Base-by-base conservation (phyloP, 2,113 vertebrate species). In the Cinclus cinclus region DNA sequence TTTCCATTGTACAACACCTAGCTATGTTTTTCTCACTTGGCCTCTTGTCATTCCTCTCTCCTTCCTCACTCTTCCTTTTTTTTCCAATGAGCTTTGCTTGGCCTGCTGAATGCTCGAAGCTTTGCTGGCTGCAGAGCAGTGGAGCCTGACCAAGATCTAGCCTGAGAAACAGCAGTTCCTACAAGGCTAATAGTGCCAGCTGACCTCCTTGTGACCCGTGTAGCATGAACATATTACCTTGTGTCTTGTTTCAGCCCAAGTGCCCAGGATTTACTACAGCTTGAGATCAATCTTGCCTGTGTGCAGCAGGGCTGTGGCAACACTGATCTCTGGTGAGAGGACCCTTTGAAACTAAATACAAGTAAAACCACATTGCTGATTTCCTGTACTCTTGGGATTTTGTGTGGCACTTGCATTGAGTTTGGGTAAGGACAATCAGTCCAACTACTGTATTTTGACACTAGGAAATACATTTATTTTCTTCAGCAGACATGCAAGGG, bases 211-310 rank as follows among this genome's bases (percentile, higher is more conserved):
- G 68, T 89, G 74, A 93, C 62, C 35, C 60, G 20, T 69, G 55
- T 76, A 83, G 39, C 28, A 46, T 56, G 62, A 91, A 75, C 47
- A 52, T 76, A 79, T 33, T 89, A 84, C 31, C 42, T 46, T 68
- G 69, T 75, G 33, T 52, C 10, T 84, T 47, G 27, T 39, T 81
- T 11, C 56, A 83, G 59, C 50, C 64, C 56, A 35, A 3, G 28
- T 75, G 58, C 67, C 83, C 53, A 80, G 80, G 15, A 79, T 92
- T 94, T 92, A 87, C 63, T 67, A 62, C 56, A 95, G 87, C 75
- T 44, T 46, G 83, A 86, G 69, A 62, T 84, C 84, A 87, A 42
- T 82, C n/a, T 88, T 89, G 67, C 58, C 79, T 82, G 3, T 42
- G 49, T 64, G 44, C 10, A 50, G 21, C 52, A 31, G 4, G 19